phyloP scores from a whole-genome alignment of 2,797 vertebrate genomes.

The Gymnopithys bicolor region DNA sequence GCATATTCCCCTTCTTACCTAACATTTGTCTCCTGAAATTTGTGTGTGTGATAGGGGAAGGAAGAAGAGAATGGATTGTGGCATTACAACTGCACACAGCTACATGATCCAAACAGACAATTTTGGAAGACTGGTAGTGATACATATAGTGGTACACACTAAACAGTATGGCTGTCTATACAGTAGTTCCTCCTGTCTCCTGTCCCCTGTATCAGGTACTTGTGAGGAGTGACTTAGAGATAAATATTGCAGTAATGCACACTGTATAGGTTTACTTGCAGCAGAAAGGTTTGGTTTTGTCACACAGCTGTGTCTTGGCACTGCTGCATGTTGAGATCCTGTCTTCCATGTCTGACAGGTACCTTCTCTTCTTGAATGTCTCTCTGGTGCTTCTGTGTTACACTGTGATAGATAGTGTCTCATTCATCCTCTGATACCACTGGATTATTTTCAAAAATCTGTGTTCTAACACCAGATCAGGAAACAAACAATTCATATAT shows the following conservation, averaged over 20 bases:
- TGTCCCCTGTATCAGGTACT: not conserved
- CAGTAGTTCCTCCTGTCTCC: not conserved
- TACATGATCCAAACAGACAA: not conserved
- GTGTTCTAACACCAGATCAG: not conserved
- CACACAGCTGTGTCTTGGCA: not conserved
- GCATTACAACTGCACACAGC: not conserved
- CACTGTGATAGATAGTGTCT: not conserved
- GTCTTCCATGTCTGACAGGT: not conserved
- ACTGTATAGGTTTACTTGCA: not conserved
- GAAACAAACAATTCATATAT: not conserved
- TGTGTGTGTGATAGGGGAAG: not conserved
- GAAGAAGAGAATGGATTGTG: not conserved
- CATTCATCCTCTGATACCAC: not conserved
- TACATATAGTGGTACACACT: not conserved
- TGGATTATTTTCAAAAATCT: not conserved
- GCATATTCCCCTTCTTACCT: not conserved
- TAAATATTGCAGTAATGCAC: not conserved
- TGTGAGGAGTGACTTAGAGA: constrained; percentile 15
- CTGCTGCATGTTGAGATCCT: not conserved
- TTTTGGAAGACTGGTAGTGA: constrained; percentile 3
- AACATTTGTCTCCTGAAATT: not conserved
- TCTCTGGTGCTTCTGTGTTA: not conserved
- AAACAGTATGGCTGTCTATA: not conserved
- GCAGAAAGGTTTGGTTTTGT: constrained; percentile 10
- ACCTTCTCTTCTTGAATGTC: not conserved